Base-by-base conservation (phyloP, 1,140 invertebrate species). In the Chironomus striatipennis region DNA sequence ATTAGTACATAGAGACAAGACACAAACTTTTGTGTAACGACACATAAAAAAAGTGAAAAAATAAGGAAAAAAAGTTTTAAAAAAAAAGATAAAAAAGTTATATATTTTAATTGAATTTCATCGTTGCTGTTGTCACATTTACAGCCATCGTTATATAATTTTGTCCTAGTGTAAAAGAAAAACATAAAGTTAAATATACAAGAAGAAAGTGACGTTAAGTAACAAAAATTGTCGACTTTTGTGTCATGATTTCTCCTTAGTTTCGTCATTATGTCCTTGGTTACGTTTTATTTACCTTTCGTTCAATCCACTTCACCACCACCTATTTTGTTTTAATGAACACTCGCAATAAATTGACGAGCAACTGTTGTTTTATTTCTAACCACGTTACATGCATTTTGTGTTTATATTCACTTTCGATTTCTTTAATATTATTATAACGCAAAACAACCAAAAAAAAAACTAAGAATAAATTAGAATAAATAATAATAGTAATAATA, bases 1-100 rank as follows among this genome's bases (percentile, higher is more conserved):
- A 57, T 57, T 57, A 57, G 47, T 57, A n/a, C 47, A n/a, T n/a
- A 57, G 47, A 57, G 47, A 57, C 47, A 57, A 57, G 12, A 57
- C 12, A 57, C 4, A 57, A 57, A 57, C 9, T 15, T n/a, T 57
- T 57, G 47, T 57, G 12, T 57, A 57, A n/a, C 47, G 47, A 57
- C 12, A 57, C 12, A 57, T n/a, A 57, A 5, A 57, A 57, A 15
- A 57, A 57, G 47, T 12, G n/a, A 47, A 9, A 8, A 10, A 47
- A 47, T 3, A 47, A 10, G 2, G 24, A 5, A 34, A 34, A 34
- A 34, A 34, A 34, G 5, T 34, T 34, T n/a, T n/a, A 5, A 43
- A 10, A 47, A 47, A 8, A 8, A 10, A 10, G 43, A 47, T 15
- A 47, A 47, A 57, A 8, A 57, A 57, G 47, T n/a, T n/a, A n/a